phyloP scores from a whole-genome alignment of 2,113 vertebrate genomes.

The Bufo bufo region DNA sequence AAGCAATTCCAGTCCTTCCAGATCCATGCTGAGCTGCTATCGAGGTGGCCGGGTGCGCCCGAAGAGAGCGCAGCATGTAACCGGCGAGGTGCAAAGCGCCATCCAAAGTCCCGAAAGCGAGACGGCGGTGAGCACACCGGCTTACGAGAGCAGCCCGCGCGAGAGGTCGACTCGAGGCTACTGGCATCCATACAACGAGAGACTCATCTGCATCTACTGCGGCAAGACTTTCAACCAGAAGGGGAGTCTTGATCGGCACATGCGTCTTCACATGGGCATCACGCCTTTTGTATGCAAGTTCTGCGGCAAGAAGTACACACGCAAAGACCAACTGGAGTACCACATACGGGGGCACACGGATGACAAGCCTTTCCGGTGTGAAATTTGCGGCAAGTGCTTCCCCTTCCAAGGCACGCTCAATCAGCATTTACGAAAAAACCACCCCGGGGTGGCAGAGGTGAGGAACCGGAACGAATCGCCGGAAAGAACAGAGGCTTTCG shows the following conservation, averaged over 20 bases:
- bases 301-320: constrained; percentile 98
- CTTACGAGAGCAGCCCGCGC: constrained; percentile 83
- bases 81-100: constrained; percentile 72
- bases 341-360: constrained; percentile 98
- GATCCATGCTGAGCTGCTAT: constrained; percentile 90
- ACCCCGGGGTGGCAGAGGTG: constrained; percentile 83
- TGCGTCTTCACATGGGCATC: constrained; percentile 98
- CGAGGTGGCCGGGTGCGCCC: constrained; percentile 87
- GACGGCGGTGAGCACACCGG: constrained; percentile 70
- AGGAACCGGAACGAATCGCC: constrained; percentile 85
- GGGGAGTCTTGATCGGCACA: constrained; percentile 96
- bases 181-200: constrained; percentile 94
- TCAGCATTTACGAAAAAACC: constrained; percentile 98
- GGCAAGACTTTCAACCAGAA: constrained; percentile 99
- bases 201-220: constrained; percentile 97
- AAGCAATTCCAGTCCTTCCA: constrained; percentile 88
- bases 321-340: constrained; percentile 98
- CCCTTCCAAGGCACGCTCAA: constrained; percentile 98
- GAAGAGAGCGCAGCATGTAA: constrained; percentile 79
- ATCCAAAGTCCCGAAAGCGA: constrained; percentile 73
- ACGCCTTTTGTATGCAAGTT: constrained; percentile 98
- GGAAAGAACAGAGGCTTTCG: constrained; percentile 83
- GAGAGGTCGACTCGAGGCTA: constrained; percentile 88
- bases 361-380: constrained; percentile 98
- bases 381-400: constrained; percentile 98